Evolutionary conservation across 2,113 vertebrate species (phyloP), one percentile per base, ranked within the genome.

Genomic region (Grus americana): DNA sequence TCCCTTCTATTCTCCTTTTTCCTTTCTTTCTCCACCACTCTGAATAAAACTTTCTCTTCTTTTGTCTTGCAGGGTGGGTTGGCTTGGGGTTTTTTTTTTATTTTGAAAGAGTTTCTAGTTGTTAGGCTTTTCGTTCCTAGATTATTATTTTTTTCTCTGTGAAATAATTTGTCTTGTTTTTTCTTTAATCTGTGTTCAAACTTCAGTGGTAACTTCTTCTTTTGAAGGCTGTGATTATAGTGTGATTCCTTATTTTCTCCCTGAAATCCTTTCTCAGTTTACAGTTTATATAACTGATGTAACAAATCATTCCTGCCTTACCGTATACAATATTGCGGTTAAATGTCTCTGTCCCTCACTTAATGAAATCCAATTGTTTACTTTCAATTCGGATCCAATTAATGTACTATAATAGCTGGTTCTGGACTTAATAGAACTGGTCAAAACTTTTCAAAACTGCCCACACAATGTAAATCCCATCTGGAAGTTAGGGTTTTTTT

Each of bases 401-500:
- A 87, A 82, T 59, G 30, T 79, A 15, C 63, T 90, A 2, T 58
- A 75, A 66, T 42, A 73, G 58, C 84, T 66, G 34, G 30, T 85
- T 92, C 68, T 88, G 83, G 86, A 44, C 74, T 70, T 91, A 70
- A 90, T 86, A 76, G 87, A 87, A 67, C 61, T 22, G 75, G 85
- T 90, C 75, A 74, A 93, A 92, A 92, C 32, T 90, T 95, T 70
- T 88, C 55, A 71, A 78, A 92, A 86, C 74, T 94, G 67, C 95
- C 79, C 85, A 73, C 92, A 66, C 73, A 70, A n/a, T 84, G 75
- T 76, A 85, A 94, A 83, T 76, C 79, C 70, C 87, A 86, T 95
- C 94, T 96, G 94, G 87, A 96, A 93, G 54, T 86, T 4, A 74
- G 87, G 27, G 34, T 94, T 96, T 90, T 78, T 19, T 92, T 93